Percentiles rank a stretch among this genome's conserved stretches.
phyloP scores from a whole-genome alignment of 2,888 invertebrate species.

The Brachyopa scutellaris region DNA sequence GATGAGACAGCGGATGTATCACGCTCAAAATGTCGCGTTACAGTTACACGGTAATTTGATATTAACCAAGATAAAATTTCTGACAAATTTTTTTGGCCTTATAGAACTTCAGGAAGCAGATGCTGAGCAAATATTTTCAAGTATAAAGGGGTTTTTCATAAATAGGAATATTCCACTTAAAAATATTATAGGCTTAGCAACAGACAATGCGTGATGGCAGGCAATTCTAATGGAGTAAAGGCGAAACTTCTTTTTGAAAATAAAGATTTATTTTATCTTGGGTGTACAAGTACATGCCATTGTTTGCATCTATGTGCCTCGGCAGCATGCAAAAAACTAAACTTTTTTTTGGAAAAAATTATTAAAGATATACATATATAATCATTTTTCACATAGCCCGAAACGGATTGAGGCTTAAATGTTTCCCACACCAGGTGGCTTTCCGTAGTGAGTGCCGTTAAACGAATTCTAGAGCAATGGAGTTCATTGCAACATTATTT shows the following conservation, averaged over 20 bases:
- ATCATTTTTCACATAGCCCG: constrained; percentile 9
- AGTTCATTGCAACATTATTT: constrained; percentile 35
- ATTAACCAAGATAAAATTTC: neutral
- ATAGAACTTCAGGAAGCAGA: neutral
- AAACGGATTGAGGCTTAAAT: neutral
- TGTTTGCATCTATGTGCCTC: too few relatives aligned
- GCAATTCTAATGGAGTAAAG: too few relatives aligned
- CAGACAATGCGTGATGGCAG: too few relatives aligned
- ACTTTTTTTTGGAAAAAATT: neutral
- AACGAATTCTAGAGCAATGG: constrained; percentile 48
- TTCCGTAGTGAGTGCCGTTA: constrained; percentile 22
- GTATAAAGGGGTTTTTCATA: neutral
- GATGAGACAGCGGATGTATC: constrained; percentile 13
- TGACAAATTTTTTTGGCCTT: constrained; percentile 31
- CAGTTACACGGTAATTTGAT: neutral
- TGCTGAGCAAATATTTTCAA: constrained; percentile 17
- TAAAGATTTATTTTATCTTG: too few relatives aligned
- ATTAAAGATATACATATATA: neutral
- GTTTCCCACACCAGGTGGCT: constrained; percentile 13
- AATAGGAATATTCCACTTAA: neutral
- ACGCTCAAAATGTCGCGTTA: neutral
- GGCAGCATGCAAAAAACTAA: neutral
- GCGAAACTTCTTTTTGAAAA: too few relatives aligned
- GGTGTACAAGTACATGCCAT: too few relatives aligned
- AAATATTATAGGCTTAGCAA: too few relatives aligned